A percentile compares a stretch with the other conserved stretches of the same genome.
phyloP scores from a whole-genome alignment of 2,888 invertebrate genomes.

The Blomia tropicalis region DNA sequence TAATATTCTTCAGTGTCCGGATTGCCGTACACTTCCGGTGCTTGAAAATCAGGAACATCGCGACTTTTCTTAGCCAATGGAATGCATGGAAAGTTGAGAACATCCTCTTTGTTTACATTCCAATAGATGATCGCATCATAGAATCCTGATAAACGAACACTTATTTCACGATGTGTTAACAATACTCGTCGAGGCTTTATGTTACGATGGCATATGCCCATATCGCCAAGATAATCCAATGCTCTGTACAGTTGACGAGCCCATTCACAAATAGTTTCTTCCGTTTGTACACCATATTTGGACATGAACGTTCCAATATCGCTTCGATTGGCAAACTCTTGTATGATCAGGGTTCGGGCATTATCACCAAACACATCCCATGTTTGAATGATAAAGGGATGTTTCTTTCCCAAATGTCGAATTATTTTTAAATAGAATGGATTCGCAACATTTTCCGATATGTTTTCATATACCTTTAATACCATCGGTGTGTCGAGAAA shows the following conservation, averaged over 20 bases:
- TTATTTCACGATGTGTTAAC: neutral
- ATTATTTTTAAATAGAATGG: neutral
- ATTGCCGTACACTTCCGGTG: conserved; percentile 21
- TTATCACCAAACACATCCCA: conserved; percentile 18
- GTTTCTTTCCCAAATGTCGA: conserved; percentile 16
- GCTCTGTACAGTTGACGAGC: neutral
- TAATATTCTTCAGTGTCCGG: conserved; percentile 11
- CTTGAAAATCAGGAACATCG: conserved; percentile 18
- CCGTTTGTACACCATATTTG: neutral
- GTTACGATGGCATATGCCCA: conserved; percentile 8
- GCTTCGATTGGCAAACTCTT: conserved; percentile 9
- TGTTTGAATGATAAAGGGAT: conserved; percentile 11
- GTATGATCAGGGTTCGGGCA: neutral
- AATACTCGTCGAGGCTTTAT: conserved; percentile 15
- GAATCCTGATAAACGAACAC: conserved; percentile 12
- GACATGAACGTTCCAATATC: neutral
- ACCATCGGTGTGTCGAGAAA: neutral
- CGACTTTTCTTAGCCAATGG: neutral
- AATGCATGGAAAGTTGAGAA: conserved; percentile 18
- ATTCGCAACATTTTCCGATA: neutral
- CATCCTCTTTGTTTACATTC: conserved; percentile 12
- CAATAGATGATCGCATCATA: conserved; percentile 4
- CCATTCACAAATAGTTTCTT: neutral
- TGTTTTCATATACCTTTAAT: neutral
- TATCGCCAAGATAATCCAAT: conserved; percentile 18